Evolutionary conservation across 1,140 invertebrate genomes (phyloP).

Genomic region (Drosophila hydei): DNA sequence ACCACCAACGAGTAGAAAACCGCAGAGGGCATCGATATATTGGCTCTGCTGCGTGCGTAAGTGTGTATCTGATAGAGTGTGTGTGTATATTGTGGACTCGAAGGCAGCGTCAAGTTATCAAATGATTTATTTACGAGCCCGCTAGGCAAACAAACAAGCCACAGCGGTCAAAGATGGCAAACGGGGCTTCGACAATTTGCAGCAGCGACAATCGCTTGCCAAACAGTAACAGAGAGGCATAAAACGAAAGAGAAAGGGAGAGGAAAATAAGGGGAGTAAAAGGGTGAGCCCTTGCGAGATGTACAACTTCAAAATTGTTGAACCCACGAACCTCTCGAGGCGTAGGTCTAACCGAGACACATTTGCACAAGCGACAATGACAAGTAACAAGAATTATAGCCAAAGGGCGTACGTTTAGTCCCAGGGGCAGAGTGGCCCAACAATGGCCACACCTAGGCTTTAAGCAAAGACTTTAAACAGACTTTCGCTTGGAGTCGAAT

Average conservation of each 20-base stretch:
- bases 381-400: constrained; percentile 61
- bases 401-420: constrained; percentile 27
- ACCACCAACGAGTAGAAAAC: constrained; percentile 42
- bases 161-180: constrained; percentile 30
- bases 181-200: constrained; percentile 62
- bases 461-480: constrained; percentile 35
- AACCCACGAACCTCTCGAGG: constrained; percentile 54
- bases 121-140: constrained; percentile 81
- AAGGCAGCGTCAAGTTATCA: constrained; percentile 76
- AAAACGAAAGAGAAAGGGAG: background rate
- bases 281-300: background rate
- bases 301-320: constrained; percentile 75
- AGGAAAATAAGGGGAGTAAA: background rate
- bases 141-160: constrained; percentile 76
- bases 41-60: constrained; percentile 8
- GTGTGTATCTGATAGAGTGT: constrained; percentile 12
- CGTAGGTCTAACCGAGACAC: constrained; percentile 36
- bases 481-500: background rate
- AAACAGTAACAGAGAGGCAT: constrained; percentile 25
- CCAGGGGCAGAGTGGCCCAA: background rate
- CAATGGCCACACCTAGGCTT: constrained; percentile 5
- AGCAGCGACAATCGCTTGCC: constrained; percentile 55
- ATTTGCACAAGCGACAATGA: constrained; percentile 43
- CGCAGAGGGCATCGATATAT: constrained; percentile 28
- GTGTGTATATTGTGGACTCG: constrained; percentile 30